Evolutionary conservation across 2,113 vertebrate genomes (phyloP), one percentile per base, ranked within the genome.

Genomic region (Oxyruncus cristatus): DNA sequence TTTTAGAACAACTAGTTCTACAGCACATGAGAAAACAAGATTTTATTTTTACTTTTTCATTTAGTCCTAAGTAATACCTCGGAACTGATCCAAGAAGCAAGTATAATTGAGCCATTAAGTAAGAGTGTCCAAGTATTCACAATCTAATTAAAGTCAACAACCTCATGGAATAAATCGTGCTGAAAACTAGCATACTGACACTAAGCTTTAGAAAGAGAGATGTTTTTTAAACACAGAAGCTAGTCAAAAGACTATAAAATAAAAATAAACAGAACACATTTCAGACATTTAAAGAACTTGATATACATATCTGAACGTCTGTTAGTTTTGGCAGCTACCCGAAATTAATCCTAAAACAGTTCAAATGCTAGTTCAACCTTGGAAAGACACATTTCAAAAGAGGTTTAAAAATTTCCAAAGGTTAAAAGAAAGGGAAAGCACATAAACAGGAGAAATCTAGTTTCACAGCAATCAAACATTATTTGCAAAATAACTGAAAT

Each of bases 121-220:
- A 88, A 90, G 71, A 92, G 85, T 80, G 72, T 63, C 80, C 0
- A 19, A 95, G 67, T 94, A 83, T 85, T 88, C 95, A 93, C 88
- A 88, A 96, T 88, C 92, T 96, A 93, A 96, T 94, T 96, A 93
- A 93, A 94, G 93, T 96, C 95, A 97, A 96, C 95, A 97, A 92
- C 78, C 72, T 93, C 88, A 90, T n/a, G 85, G 92, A 95, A 96
- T 96, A 93, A 95, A 93, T 88, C 30, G 24, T 96, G 90, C 89
- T 92, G 78, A 92, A 96, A 92, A 95, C 88, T 80, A 96, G 78
- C 72, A 52, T 74, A 55, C 71, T 86, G 93, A 97, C 95, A 96
- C 93, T 96, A 90, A 93, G 87, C 93, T 93, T 96, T 93, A 93
- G 93, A 96, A 89, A 94, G 21, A 16, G 49, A 58, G 28, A 62